Conservation (phyloP, 2,113 vertebrate genomes). For the Muscicapa adusta region DNA sequence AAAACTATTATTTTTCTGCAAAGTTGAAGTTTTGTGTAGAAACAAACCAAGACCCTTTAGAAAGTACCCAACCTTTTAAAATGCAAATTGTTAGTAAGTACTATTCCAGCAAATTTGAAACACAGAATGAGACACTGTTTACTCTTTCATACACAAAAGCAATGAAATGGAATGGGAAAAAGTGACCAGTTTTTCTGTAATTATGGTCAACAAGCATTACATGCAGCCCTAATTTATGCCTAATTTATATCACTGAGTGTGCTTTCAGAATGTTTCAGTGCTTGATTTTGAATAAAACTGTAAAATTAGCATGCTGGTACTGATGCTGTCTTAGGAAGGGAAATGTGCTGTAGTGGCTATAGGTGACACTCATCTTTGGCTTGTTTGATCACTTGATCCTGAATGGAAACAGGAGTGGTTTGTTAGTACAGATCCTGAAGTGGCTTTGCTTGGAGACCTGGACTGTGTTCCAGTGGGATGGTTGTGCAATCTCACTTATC, state of each 20-base stretch:
- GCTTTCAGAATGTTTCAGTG: neutral
- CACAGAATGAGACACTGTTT: neutral
- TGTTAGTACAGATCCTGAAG: neutral
- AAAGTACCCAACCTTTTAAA: neutral
- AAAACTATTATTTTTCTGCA: neutral
- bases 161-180: neutral
- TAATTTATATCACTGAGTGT: neutral
- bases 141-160: neutral
- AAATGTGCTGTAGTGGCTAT: neutral
- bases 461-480: neutral
- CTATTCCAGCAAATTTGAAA: neutral
- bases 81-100: neutral
- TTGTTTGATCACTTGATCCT: neutral
- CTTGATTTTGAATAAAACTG: neutral
- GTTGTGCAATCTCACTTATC: constrained; percentile 6
- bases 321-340: neutral
- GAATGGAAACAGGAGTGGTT: neutral
- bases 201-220: neutral
- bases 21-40: neutral
- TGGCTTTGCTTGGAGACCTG: neutral
- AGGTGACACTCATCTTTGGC: neutral
- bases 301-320: neutral
- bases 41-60: neutral
- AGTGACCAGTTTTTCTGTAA: neutral
- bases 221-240: neutral